A percentile compares a stretch with the other conserved stretches of the same genome.
Evolutionary conservation across 1,140 invertebrate species (phyloP).

Genomic region (Drosophila serrata): DNA sequence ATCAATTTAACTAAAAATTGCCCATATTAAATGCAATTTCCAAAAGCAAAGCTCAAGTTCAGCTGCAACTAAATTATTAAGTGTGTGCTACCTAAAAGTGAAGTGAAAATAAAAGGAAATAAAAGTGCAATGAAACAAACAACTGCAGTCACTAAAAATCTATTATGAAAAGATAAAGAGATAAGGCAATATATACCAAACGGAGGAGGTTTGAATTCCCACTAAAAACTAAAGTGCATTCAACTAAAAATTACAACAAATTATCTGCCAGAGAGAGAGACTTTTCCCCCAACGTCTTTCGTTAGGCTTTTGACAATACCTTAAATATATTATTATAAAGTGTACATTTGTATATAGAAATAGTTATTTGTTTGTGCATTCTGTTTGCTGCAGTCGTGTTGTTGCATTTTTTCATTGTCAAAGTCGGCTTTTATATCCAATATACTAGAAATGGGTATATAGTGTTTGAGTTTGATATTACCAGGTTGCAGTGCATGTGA

Average conservation of each 20-base stretch:
- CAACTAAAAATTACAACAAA: constrained; percentile 64
- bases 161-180: constrained; percentile 13
- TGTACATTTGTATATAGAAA: not conserved
- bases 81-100: constrained; percentile 11
- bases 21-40: constrained; percentile 23
- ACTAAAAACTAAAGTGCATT: constrained; percentile 74
- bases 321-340: constrained; percentile 19
- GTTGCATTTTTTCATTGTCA: constrained; percentile 56
- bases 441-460: constrained; percentile 4
- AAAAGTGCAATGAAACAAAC: constrained; percentile 20
- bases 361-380: constrained; percentile 1
- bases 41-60: constrained; percentile 10
- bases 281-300: not conserved
- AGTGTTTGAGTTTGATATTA: constrained; percentile 32
- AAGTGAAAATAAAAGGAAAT: constrained; percentile 24
- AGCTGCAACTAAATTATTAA: constrained; percentile 29
- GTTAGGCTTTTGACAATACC: not conserved
- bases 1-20: constrained; percentile 18
- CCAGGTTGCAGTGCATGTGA: not conserved
- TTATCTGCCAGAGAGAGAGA: constrained; percentile 10
- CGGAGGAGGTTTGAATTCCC: constrained; percentile 2
- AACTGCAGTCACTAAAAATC: constrained; percentile 12
- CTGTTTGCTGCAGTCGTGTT: constrained; percentile 11
- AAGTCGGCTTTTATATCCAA: constrained; percentile 42
- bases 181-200: constrained; percentile 1